Evolutionary conservation across 1,140 invertebrate species (phyloP).

Genomic region (Asbolus verrucosus): DNA sequence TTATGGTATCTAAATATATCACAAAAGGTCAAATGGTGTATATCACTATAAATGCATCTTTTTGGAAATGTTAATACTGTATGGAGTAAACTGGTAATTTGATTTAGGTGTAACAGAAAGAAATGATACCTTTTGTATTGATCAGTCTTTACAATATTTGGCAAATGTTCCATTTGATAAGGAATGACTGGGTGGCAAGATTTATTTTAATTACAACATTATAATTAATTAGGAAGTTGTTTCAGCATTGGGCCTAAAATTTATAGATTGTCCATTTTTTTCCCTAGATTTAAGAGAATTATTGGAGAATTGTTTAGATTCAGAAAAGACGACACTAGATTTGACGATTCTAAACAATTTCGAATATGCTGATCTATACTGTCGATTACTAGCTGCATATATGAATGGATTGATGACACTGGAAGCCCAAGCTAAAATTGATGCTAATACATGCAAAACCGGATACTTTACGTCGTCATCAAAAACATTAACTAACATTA

Average conservation of each 20-base stretch:
- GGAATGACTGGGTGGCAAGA: constrained; percentile 36
- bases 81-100: not conserved
- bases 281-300: constrained; percentile 54
- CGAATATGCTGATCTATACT: constrained; percentile 82
- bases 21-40: constrained; percentile 16
- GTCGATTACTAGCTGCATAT: constrained; percentile 86
- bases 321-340: constrained; percentile 55
- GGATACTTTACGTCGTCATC: constrained; percentile 81
- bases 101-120: not conserved
- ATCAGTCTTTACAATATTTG: constrained; percentile 31
- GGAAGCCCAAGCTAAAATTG: constrained; percentile 87
- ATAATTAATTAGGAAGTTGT: constrained; percentile 6
- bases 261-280: constrained; percentile 52
- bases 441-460: constrained; percentile 81
- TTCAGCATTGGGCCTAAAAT: constrained; percentile 50
- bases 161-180: constrained; percentile 27
- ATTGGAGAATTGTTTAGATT: constrained; percentile 54
- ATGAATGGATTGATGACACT: constrained; percentile 89
- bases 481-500: constrained; percentile 88
- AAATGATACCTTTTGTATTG: not conserved
- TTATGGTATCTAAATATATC: constrained; percentile 26
- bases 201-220: not conserved
- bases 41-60: constrained; percentile 17
- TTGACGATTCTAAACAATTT: constrained; percentile 69
- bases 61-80: constrained; percentile 30